Base-by-base conservation (phyloP, 35 echinoderm and acorn worm genomes). In the Heliocidaris erythrogramma region DNA sequence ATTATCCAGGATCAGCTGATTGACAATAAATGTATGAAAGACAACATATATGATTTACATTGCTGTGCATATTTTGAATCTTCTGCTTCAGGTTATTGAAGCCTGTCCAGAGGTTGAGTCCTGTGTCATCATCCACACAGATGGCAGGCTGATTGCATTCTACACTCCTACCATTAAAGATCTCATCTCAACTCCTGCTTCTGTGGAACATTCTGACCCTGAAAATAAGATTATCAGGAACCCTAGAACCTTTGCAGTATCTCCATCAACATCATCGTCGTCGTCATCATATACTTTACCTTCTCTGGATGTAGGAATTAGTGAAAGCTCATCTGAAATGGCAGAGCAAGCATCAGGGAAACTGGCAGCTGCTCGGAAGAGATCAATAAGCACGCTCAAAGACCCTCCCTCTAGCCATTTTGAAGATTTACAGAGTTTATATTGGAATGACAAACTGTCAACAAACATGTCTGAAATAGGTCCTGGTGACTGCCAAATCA, bases 91-190 rank as follows among this genome's bases (percentile, higher is more conserved):
- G 97, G 90, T 84, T 27, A 53, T 95, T 48, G 96, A 95, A 95
- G 92, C 90, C 12, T 94, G 95, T 92, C 59, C 32, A 47, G 93
- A 59, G 7, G 88, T 98, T 47, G 90, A 87, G n/a, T 98, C 91
- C 92, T 95, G 94, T 91, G 92, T 71, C 49, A 87, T 96, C 31
- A 14, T 96, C 24, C 94, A 95, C 24, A 94, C 32, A 24, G 42
- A 61, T 48, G 31, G 93, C 48, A 85, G 94, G 35, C 93, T 98
- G 30, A 49, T 96, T 18, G 52, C 93, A 0, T 98, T 95, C 87
- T 96, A 56, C 84, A 94, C 96, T 27, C 27, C 71, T 8, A 0
- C 84, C 47, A 71, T 50, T 17, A 94, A 61, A 21, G 30, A 78
- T 24, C 65, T 24, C 27, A 78, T 24, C 65, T 78, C 65, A 29